Percentiles rank a stretch among this genome's conserved stretches.
phyloP scores from a whole-genome alignment of 1,140 invertebrate genomes.

The Drosophila azteca region DNA sequence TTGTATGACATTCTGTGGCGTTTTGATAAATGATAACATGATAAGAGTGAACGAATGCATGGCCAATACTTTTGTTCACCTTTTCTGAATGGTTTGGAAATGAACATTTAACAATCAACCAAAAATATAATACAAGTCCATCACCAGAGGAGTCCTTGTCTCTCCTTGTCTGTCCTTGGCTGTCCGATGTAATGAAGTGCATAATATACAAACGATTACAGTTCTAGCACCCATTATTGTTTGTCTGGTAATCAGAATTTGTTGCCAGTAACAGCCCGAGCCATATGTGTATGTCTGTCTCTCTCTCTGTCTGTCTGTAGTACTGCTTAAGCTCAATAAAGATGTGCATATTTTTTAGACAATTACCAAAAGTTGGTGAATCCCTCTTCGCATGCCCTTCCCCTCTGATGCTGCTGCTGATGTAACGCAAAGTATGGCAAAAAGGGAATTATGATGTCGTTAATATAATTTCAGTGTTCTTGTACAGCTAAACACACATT shows the following conservation, averaged over 20 bases:
- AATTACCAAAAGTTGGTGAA: slow-evolving; percentile 40
- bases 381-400: slow-evolving; percentile 5
- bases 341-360: slow-evolving; percentile 49
- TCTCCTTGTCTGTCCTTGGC: background rate
- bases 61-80: no score
- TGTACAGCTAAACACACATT: background rate
- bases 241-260: slow-evolving; percentile 44
- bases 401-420: slow-evolving; percentile 3
- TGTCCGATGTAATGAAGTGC: slow-evolving; percentile 51
- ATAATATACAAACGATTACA: slow-evolving; percentile 59
- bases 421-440: slow-evolving; percentile 14
- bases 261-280: slow-evolving; percentile 37
- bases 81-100: no score
- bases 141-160: slow-evolving; percentile 10
- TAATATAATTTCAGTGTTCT: slow-evolving; percentile 29
- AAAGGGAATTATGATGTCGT: slow-evolving; percentile 33
- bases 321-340: slow-evolving; percentile 47
- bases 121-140: slow-evolving; percentile 1
- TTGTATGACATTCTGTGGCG: no score
- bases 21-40: no score
- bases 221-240: slow-evolving; percentile 13
- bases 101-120: no score
- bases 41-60: no score
- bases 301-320: background rate
- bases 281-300: background rate